Evolutionary conservation across 2,888 invertebrate genomes (phyloP), one percentile per base, ranked within the genome.

Genomic region (Hemithea aestivaria): DNA sequence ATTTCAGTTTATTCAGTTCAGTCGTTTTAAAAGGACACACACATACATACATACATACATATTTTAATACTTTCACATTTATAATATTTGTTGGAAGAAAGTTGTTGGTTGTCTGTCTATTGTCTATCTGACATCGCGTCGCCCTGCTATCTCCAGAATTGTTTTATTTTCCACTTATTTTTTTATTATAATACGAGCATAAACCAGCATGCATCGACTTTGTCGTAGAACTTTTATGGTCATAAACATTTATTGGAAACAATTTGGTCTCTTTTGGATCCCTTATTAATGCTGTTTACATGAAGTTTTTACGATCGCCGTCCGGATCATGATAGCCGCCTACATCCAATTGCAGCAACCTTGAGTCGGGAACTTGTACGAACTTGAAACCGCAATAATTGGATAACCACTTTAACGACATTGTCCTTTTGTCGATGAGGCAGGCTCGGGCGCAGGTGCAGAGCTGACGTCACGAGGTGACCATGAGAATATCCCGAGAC

Each of bases 401-500:
- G 71, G 71, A 73, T 72, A 71, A 71, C 64, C 67, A 72, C 74
- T 73, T 69, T 65, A 66, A 62, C 58, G 66, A 69, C 65, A 66
- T 73, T 73, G 74, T 78, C 77, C 68, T 78, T 77, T 80, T 78
- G 70, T 63, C 58, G 63, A 59, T 53, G 41, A 16, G 25, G 35
- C 52, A 56, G 56, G 52, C 52, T 56, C 56, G 60, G n/a, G n/a
- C 57, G 56, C 83, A 84, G 84, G 84, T 84, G 81, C 68, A 63
- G 57, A 51, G 59, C 55, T 80, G 83, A 82, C 80, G 80, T 80
- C 76, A 79, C 53, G 47, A 48, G 46, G 21, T 51, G 67, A 49
- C 81, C 80, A 73, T 85, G 85, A 80, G 82, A 82, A 78, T 73
- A 71, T 68, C 64, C 75, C 69, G 58, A 64, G 65, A 68, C 64